Conservation (phyloP, 2,888 invertebrate species). For the Agapetus fuscipes region DNA sequence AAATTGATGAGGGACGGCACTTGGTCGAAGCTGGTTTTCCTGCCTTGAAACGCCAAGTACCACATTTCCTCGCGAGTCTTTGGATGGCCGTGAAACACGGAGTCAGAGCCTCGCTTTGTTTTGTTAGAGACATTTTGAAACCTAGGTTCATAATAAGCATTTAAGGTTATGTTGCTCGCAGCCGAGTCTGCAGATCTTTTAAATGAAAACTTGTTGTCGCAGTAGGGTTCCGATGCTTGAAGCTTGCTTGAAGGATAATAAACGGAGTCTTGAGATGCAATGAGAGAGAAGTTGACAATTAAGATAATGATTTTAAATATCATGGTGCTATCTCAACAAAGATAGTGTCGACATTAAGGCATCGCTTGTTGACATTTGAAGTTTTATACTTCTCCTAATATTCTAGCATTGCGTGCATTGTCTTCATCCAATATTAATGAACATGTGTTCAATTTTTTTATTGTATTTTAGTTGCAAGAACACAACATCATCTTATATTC, state of each 20-base stretch:
- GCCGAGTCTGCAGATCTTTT: not conserved
- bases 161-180: not conserved
- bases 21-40: conserved; percentile 37
- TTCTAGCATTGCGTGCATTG: too few species aligned
- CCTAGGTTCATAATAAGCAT: not conserved
- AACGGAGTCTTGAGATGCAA: conserved; percentile 28
- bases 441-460: too few species aligned
- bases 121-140: conserved; percentile 1
- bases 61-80: conserved; percentile 48
- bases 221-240: too few species aligned
- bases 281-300: conserved; percentile 2
- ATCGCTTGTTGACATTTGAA: too few species aligned
- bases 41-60: conserved; percentile 40
- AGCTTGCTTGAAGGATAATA: conserved; percentile 30
- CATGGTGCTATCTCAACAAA: too few species aligned
- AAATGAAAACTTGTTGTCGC: too few species aligned
- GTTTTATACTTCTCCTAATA: too few species aligned
- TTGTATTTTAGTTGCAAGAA: too few species aligned
- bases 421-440: too few species aligned
- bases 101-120: conserved; percentile 36
- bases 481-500: too few species aligned
- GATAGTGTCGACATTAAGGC: too few species aligned
- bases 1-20: conserved; percentile 50
- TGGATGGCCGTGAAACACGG: conserved; percentile 47
- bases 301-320: too few species aligned